Base-by-base conservation (phyloP, 2,888 invertebrate species). In the Alsophila aescularia region DNA sequence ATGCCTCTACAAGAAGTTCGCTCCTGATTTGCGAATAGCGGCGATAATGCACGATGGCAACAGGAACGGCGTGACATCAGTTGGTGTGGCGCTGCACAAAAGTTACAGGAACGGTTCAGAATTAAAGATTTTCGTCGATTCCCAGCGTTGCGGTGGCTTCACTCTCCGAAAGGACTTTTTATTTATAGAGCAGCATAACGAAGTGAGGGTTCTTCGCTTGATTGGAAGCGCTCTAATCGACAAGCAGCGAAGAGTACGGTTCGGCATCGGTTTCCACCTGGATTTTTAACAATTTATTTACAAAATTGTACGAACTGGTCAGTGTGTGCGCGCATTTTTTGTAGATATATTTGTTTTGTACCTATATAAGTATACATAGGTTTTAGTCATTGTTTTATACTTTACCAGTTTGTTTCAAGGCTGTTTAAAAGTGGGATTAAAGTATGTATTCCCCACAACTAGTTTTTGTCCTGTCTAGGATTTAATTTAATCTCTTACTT, bases 331-430 rank as follows among this genome's bases (percentile, higher is more conserved):
- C 57, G 54, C 57, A 56, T 61, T 75, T 84, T 86, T 87, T 87
- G 73, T 90, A 88, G 79, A 77, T 73, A 70, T 88, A 84, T 87
- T 81, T 78, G 59, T 89, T 24, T 90, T 90, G 85, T 90, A n/a
- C n/a, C n/a, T n/a, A 87, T 83, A 83, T 90, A 90, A 90, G 90
- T 90, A 90, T 90, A 90, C 90, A 90, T 90, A 90, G 81, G 77
- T 90, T 90, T 90, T 88, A 90, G 82, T 79, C 83, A 85, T 71
- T 75, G 75, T 72, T 89, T 88, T 90, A 83, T 77, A 70, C 77
- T 82, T 73, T 73, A 75, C 74, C 70, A 64, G 63, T 70, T 70
- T 75, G 69, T 73, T 73, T 69, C 56, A 37, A 40, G 71, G 55
- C 63, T 66, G 66, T 87, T 85, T 83, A 72, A 76, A 81, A 75